Base-by-base conservation (phyloP, 2,113 vertebrate species). In the Odontophorus gujanensis region DNA sequence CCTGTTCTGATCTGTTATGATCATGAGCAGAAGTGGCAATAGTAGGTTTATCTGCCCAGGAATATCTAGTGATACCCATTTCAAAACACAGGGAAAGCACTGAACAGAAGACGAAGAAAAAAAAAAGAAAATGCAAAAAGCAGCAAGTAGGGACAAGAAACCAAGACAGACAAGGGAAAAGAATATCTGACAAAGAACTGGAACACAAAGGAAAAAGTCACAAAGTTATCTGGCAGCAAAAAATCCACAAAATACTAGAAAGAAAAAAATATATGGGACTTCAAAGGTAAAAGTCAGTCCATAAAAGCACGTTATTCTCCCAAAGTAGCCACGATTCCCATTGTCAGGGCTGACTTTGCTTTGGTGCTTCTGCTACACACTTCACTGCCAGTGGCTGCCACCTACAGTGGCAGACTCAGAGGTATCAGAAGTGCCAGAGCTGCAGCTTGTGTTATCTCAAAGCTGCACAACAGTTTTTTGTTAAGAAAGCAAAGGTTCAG, bases 121-220 rank as follows among this genome's bases (percentile, higher is more conserved):
- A 50, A 13, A 7, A 25, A 45, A 3, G 10, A 48, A 71, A 45
- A n/a, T 13, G 18, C 20, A 32, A n/a, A 14, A 32, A 86, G 5
- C 30, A 92, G 74, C 9, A 53, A 6, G 20, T 18, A 71, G 11
- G 6, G 17, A 36, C 12, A 58, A 66, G 21, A 78, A 71, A 59
- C 15, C 28, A 8, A 19, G 19, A 45, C 21, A 21, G 22, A 48
- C 5, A 6, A 42, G 20, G 12, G 5, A 42, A 90, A 55, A 74
- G 40, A 65, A 13, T 2, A 68, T 4, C 8, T 16, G 62, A 25
- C 18, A 38, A 28, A 58, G 28, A 61, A 21, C 5, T 9, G 38
- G 11, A 55, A 34, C 1, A 26, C 0, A 2, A 0, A 55, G 6
- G 15, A 59, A 32, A 84, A 5, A 75, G 3, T 18, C 66, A 68